Conservation (phyloP, 2,113 vertebrate species). For the Anarrhichthys ocellatus region DNA sequence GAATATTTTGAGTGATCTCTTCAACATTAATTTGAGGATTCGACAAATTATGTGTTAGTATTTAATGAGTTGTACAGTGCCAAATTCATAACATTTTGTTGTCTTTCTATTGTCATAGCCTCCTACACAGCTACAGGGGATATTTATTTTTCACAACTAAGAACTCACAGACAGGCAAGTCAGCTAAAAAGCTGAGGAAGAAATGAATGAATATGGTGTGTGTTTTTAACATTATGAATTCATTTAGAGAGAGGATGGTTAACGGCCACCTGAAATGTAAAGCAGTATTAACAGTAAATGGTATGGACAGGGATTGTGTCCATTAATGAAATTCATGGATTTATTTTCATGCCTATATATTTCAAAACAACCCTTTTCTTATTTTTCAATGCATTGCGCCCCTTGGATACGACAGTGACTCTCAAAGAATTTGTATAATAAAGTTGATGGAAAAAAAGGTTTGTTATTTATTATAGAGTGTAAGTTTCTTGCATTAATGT, state of each 20-base stretch:
- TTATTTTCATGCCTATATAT: conserved; percentile 73
- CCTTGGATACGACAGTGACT: conserved; percentile 80
- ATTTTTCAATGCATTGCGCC: conserved; percentile 74
- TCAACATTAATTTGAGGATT: conserved; percentile 79
- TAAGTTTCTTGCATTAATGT: conserved; percentile 9
- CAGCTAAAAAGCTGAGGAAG: conserved; percentile 45
- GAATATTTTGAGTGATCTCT: conserved; percentile 82
- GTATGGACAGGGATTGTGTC: conserved; percentile 49
- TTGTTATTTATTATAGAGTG: conserved; percentile 34
- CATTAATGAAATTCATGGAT: conserved; percentile 64
- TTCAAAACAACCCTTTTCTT: conserved; percentile 67
- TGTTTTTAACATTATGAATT: conserved; percentile 77
- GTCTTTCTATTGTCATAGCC: conserved; percentile 77
- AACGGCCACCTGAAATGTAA: conserved; percentile 62
- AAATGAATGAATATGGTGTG: conserved; percentile 78
- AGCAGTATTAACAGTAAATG: conserved; percentile 37
- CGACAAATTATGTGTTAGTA: conserved; percentile 79
- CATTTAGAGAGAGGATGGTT: conserved; percentile 55
- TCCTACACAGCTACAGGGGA: conserved; percentile 60
- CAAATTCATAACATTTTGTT: conserved; percentile 79
- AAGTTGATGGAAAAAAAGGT: conserved; percentile 77
- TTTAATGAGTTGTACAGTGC: conserved; percentile 82
- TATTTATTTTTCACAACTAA: conserved; percentile 64
- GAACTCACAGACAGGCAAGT: conserved; percentile 38
- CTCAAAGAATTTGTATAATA: conserved; percentile 85